Evolutionary conservation across 1,140 invertebrate species (phyloP).

Genomic region (Macrosteles quadrilineatus): DNA sequence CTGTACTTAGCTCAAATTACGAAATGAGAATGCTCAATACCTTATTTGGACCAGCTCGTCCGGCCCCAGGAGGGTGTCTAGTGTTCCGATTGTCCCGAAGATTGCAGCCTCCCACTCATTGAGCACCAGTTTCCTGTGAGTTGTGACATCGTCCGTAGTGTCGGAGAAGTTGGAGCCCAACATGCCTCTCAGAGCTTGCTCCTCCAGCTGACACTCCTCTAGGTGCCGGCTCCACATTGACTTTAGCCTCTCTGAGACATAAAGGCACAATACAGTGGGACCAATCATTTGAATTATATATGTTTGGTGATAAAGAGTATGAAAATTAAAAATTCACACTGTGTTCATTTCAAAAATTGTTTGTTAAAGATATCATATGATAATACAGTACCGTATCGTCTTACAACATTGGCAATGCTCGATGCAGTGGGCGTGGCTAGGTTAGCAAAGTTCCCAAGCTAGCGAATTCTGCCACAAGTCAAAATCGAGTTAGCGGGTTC

Average conservation of each 20-base stretch:
- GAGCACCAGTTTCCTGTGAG: conserved; percentile 30
- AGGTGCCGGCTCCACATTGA: conserved; percentile 53
- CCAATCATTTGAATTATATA: too few relatives aligned
- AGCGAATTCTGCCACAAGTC: too few relatives aligned
- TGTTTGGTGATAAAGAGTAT: too few relatives aligned
- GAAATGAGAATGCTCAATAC: conserved; percentile 5
- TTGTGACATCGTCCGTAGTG: conserved; percentile 37
- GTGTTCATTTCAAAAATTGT: too few relatives aligned
- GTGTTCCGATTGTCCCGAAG: conserved; percentile 34
- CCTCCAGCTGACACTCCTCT: conserved; percentile 54
- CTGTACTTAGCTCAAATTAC: too few relatives aligned
- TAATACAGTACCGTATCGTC: too few relatives aligned
- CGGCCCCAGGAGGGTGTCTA: conserved; percentile 24
- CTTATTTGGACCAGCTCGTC: conserved; percentile 38
- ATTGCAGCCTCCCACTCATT: conserved; percentile 37
- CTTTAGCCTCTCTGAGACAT: conserved; percentile 52
- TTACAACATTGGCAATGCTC: too few relatives aligned
- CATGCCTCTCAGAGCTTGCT: conserved; percentile 54
- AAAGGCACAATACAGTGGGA: conserved; percentile 32
- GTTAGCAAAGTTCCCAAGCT: too few relatives aligned
- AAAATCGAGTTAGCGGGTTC: too few relatives aligned
- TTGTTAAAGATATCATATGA: too few relatives aligned
- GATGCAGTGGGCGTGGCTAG: too few relatives aligned
- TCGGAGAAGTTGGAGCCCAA: conserved; percentile 50
- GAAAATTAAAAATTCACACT: too few relatives aligned